phyloP scores from a whole-genome alignment of 2,888 invertebrate genomes.

The Polietes domitor region DNA sequence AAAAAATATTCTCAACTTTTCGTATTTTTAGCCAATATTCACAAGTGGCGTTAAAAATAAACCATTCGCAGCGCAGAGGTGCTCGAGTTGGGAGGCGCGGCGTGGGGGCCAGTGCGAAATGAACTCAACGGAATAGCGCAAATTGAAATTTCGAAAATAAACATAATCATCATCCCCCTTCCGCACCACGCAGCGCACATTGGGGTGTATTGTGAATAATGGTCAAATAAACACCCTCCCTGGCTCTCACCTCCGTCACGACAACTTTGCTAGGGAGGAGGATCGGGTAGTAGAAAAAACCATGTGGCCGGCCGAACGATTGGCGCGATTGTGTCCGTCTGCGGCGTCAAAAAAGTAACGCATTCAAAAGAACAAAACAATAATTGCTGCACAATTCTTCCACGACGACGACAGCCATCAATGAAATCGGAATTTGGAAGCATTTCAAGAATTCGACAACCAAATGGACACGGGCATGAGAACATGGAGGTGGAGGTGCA shows the following conservation, averaged over 20 bases:
- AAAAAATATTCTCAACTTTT: constrained; percentile 30
- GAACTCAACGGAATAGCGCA: constrained; percentile 4
- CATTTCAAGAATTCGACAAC: constrained; percentile 49
- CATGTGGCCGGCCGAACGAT: neutral
- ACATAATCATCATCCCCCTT: neutral
- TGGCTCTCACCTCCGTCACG: neutral
- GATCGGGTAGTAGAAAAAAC: neutral
- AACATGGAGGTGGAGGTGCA: constrained; percentile 29
- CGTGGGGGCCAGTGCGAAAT: neutral
- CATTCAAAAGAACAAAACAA: constrained; percentile 1
- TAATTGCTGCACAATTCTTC: constrained; percentile 38
- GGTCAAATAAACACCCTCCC: constrained; percentile 13
- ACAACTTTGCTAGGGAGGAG: neutral
- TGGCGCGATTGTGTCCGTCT: neutral
- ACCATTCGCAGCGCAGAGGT: neutral
- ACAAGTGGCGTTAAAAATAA: constrained; percentile 49
- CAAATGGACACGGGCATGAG: constrained; percentile 40
- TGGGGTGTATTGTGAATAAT: neutral
- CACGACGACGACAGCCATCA: constrained; percentile 48
- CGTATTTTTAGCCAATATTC: constrained; percentile 50
- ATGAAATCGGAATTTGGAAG: constrained; percentile 61
- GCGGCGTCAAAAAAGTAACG: neutral
- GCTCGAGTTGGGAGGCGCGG: neutral
- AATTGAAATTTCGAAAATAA: constrained; percentile 11
- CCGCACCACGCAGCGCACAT: neutral